phyloP scores from a whole-genome alignment of 1,140 invertebrate genomes.

The Drusus annulatus region DNA sequence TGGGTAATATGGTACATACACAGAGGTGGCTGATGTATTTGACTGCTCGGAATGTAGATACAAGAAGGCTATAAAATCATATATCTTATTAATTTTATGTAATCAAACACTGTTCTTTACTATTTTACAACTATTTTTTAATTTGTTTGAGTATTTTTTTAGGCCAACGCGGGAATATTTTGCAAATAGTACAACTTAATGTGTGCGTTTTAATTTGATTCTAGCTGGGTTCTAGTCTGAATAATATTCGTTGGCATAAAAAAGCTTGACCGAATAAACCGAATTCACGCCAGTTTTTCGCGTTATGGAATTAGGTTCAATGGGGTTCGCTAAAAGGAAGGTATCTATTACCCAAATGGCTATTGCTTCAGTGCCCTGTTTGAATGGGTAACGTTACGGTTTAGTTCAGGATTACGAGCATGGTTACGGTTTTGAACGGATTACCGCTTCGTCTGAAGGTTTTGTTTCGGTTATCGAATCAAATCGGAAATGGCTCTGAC shows the following conservation, averaged over 20 bases:
- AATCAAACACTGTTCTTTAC: no score
- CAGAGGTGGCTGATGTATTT: no score
- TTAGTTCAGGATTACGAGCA: constrained; percentile 19
- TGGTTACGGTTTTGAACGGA: constrained; percentile 1
- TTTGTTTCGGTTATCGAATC: neutral
- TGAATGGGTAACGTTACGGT: constrained; percentile 21
- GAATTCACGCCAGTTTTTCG: neutral
- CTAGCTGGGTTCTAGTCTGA: neutral
- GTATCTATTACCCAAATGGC: neutral
- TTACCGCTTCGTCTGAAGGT: constrained; percentile 1
- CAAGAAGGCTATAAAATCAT: no score
- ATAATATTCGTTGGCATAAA: neutral
- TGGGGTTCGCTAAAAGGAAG: neutral
- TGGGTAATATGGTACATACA: no score
- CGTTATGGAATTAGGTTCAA: constrained; percentile 6
- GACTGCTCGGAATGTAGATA: no score
- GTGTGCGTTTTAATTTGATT: no score
- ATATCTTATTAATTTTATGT: no score
- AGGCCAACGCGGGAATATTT: no score
- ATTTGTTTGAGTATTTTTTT: no score
- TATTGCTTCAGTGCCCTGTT: constrained; percentile 13
- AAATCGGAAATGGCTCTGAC: no score
- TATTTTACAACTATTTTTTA: no score
- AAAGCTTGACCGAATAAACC: neutral
- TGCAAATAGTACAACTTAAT: no score